phyloP scores from a whole-genome alignment of 2,797 vertebrate species.

The Ctenopoma kingsleyae region DNA sequence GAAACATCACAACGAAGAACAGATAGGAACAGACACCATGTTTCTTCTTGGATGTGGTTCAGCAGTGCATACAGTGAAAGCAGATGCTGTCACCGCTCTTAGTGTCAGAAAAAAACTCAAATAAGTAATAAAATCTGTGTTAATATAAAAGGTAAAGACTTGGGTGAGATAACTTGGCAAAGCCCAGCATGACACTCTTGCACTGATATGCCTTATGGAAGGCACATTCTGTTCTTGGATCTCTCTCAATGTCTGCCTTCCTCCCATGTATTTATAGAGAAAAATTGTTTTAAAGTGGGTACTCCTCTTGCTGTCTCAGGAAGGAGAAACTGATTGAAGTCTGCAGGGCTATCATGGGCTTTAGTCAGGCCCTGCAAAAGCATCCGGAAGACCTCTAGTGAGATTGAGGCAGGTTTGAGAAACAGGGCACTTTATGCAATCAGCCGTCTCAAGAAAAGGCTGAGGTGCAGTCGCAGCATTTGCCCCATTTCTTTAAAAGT shows the following conservation, averaged over 20 bases:
- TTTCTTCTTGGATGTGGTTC: slow-evolving; percentile 50
- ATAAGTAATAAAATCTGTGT: slow-evolving; percentile 48
- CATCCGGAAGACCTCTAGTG: slow-evolving; percentile 16
- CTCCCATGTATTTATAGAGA: slow-evolving; percentile 23
- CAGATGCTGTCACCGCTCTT: slow-evolving; percentile 59
- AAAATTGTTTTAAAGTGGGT: slow-evolving; percentile 27
- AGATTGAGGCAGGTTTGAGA: slow-evolving; percentile 32
- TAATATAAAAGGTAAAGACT: slow-evolving; percentile 43
- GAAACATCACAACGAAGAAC: slow-evolving; percentile 48
- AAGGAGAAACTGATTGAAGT: slow-evolving; percentile 22
- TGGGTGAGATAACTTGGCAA: slow-evolving; percentile 52
- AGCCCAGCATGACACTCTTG: slow-evolving; percentile 35
- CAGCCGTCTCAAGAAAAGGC: slow-evolving; percentile 42
- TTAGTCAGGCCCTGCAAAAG: slow-evolving; percentile 21
- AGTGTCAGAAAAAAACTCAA: slow-evolving; percentile 34
- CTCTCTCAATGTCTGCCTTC: slow-evolving; percentile 29
- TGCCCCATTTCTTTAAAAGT: slow-evolving; percentile 50
- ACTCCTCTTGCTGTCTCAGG: not conserved
- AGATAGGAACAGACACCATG: slow-evolving; percentile 50
- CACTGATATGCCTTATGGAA: slow-evolving; percentile 38
- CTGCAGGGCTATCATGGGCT: slow-evolving; percentile 1
- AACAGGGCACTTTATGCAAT: slow-evolving; percentile 49
- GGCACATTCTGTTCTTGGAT: slow-evolving; percentile 55
- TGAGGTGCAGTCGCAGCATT: slow-evolving; percentile 33
- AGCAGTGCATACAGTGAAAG: slow-evolving; percentile 26